Evolutionary conservation across 1,140 invertebrate species (phyloP), one percentile per base, ranked within the genome.

Genomic region (Papilio polytes): DNA sequence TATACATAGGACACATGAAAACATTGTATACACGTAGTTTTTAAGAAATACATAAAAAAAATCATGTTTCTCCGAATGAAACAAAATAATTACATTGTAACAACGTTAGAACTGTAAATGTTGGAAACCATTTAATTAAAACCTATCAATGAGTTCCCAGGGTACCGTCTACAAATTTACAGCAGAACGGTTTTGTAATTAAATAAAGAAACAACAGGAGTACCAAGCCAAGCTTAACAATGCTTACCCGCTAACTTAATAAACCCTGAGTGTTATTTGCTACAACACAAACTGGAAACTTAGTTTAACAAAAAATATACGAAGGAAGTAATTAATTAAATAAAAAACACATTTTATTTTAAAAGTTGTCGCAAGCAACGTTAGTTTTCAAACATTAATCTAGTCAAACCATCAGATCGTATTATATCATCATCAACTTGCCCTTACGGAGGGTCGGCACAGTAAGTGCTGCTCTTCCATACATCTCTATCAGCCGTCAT

Each of bases 201-300:
- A 74, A 74, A 74, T 74, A 74, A 26, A 51, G 73, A 51, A 46
- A 74, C 63, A 66, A 66, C 63, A 15, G 63, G 20, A 51, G 73
- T 20, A 51, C 44, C 48, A 20, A 31, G 44, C 44, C 48, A 74
- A 46, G 73, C 44, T 51, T 74, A 51, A 74, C 73, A 74, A 74
- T 74, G 20, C 41, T 74, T 51, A 74, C 73, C 48, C 73, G 44
- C 73, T 74, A 74, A 74, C 73, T 74, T 74, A 74, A 74, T 74
- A 74, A 74, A 74, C 41, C 44, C 26, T 70, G 63, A 70, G 63
- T 76, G 73, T 74, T 74, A 74, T 74, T 74, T 74, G 46, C 73
- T 74, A 46, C 36, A 26, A 48, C 22, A 74, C 73, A 26, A 74
- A 74, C 63, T 70, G 31, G 13, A 66, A 66, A 66, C 63, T 9